Evolutionary conservation across 2,113 vertebrate species (phyloP).

Genomic region (Macquaria ambigua): DNA sequence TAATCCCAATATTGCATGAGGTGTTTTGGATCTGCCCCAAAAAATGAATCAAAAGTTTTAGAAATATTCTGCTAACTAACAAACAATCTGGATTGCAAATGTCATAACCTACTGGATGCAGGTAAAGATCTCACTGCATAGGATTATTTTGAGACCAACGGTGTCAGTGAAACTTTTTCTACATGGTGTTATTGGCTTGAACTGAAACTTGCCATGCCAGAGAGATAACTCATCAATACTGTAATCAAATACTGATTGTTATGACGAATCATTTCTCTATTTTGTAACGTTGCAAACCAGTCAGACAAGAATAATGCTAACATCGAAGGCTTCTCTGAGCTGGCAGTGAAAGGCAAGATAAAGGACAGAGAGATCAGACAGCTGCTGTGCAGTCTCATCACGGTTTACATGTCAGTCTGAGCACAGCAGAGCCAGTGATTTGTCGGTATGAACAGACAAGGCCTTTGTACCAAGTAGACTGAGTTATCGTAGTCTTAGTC

Average conservation of each 20-base stretch:
- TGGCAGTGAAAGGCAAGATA: neutral
- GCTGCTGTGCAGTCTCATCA: slow-evolving; percentile 14
- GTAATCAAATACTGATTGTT: neutral
- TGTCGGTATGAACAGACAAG: neutral
- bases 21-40: too few species aligned
- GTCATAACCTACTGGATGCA: too few species aligned
- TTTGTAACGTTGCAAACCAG: neutral
- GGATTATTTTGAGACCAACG: neutral
- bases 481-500: too few species aligned
- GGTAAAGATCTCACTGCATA: neutral
- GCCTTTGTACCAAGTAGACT: neutral
- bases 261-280: neutral
- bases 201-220: neutral
- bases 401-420: neutral
- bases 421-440: neutral
- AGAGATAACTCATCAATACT: neutral
- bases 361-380: neutral
- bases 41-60: too few species aligned
- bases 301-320: neutral
- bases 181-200: neutral
- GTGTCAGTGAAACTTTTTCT: neutral
- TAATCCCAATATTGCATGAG: too few species aligned
- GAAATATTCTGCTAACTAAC: too few species aligned
- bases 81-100: too few species aligned
- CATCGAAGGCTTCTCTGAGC: neutral